Evolutionary conservation across 2,113 vertebrate genomes (phyloP), one percentile per base, ranked within the genome.

Genomic region (Sylvietta virens): DNA sequence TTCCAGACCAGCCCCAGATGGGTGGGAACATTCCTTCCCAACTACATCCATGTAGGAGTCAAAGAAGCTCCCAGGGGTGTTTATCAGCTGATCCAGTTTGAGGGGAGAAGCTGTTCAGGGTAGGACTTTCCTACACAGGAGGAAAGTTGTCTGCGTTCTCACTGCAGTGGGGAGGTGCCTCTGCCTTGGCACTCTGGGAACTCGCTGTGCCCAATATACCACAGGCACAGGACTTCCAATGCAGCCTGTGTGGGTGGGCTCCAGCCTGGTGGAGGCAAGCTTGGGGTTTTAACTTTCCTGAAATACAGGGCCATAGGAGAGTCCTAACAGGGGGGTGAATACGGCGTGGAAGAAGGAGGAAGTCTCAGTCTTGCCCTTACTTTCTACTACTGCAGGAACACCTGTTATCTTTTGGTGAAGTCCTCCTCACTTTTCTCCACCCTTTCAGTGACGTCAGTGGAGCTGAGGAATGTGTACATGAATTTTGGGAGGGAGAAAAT

Each of bases 401-500:
- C 26, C 15, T 92, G n/a, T 72, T 76, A 6, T 57, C 65, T 72
- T 60, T 18, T 24, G 18, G 40, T 76, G 45, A 88, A 83, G 40
- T 64, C 33, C 33, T 88, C 48, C 71, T 92, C 47, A 31, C 39
- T n/a, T 73, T 73, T 26, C 81, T 92, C 76, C 72, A 70, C 62
- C 58, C 91, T 88, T 70, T 50, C 70, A 64, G 64, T 64, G 71
- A 95, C 42, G 56, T 86, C 82, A 86, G 45, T 73, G 74, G 60
- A 72, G 45, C 39, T 86, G 44, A 83, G 60, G 76, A 90, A 94
- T 86, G 81, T 66, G 66, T 62, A 64, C 82, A 21, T 8, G 47
- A 90, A 65, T 85, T 90, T 79, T 93, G 40, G 48, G 53, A 91
- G 74, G 57, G 70, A 91, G 62, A 76, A 77, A 88, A 90, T 45